Conservation (phyloP, 2,888 invertebrate genomes). For the Oscheius sp. region DNA sequence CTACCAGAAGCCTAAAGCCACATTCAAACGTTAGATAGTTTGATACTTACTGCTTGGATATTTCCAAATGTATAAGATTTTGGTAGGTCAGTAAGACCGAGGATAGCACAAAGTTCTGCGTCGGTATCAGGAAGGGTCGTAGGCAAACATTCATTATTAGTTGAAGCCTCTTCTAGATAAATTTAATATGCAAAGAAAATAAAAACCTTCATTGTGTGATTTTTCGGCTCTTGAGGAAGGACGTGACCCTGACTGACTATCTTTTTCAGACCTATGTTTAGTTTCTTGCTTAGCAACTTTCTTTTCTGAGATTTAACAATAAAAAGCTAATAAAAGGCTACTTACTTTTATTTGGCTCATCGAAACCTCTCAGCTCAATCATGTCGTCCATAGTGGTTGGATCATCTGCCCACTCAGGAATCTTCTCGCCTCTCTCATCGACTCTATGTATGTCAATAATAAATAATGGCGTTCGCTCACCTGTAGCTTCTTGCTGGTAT, state of each 20-base stretch:
- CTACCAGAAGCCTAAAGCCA: background rate
- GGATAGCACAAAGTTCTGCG: constrained; percentile 49
- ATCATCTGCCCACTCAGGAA: constrained; percentile 70
- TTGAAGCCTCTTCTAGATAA: background rate
- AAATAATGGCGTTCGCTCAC: background rate
- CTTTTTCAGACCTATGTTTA: constrained; percentile 30
- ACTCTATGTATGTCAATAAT: constrained; percentile 16
- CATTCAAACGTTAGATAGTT: too few species aligned
- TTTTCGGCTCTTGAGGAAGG: constrained; percentile 22
- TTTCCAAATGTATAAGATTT: too few species aligned
- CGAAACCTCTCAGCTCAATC: constrained; percentile 69
- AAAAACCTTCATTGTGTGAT: background rate
- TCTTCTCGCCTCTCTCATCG: constrained; percentile 52
- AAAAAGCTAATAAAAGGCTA: background rate
- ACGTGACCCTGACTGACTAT: background rate
- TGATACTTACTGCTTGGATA: background rate
- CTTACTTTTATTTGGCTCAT: constrained; percentile 59
- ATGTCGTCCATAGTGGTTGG: constrained; percentile 67
- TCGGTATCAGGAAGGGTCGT: constrained; percentile 41
- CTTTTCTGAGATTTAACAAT: constrained; percentile 26
- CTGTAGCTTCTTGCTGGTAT: constrained; percentile 29
- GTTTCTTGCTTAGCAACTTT: constrained; percentile 32
- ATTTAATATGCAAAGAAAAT: background rate
- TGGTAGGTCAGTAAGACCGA: constrained; percentile 45
- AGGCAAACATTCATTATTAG: background rate